These are phyloP conservation scores for Hydrocynus forskahlii DNA, from an alignment of 2,797 vertebrate species.

Conservation along the genomic window DNA sequence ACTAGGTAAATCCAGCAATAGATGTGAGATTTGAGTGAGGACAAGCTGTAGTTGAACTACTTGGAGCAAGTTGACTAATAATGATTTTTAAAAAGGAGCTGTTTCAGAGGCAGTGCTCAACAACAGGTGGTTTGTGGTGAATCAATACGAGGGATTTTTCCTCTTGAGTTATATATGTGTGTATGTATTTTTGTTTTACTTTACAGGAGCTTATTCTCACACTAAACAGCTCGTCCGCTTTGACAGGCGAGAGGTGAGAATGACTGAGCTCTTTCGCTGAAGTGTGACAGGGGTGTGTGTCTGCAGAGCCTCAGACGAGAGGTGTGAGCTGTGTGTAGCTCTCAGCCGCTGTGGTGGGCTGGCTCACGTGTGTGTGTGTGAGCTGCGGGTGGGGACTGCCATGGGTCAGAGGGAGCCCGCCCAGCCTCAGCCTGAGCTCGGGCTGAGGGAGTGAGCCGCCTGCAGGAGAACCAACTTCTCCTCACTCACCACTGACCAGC, in stretches of 20 bases:
- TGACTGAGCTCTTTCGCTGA: not conserved
- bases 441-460: not conserved
- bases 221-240: not conserved
- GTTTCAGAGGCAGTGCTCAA: not conserved
- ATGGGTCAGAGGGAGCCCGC: conserved; percentile 1
- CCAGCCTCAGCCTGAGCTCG: not conserved
- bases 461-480: not conserved
- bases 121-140: conserved; percentile 13
- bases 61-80: no score
- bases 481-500: no score
- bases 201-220: not conserved
- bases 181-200: not conserved
- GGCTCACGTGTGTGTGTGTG: not conserved
- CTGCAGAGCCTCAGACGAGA: no score
- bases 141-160: not conserved
- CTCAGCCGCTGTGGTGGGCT: no score
- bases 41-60: not conserved
- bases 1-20: not conserved
- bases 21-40: not conserved
- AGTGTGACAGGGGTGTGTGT: not conserved
- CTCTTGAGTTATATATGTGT: not conserved
- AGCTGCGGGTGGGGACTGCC: not conserved
- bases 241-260: not conserved
- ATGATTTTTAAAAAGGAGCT: not conserved
- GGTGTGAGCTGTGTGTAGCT: no score